A percentile compares a stretch with the other conserved stretches of the same genome.
Evolutionary conservation across 1,140 invertebrate species (phyloP).

Genomic region (Penaeus indicus): DNA sequence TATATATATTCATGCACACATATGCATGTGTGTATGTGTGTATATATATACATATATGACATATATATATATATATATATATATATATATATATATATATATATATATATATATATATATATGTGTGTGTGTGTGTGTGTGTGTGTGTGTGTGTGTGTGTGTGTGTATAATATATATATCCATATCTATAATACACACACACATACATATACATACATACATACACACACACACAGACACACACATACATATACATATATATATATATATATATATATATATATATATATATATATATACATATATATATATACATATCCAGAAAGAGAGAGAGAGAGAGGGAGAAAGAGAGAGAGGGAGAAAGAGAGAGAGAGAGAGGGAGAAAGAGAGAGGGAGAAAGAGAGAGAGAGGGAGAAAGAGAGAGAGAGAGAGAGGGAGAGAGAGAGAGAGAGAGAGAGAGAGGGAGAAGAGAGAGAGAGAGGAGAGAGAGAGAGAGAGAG

Average conservation of each 20-base stretch:
- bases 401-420: neutral
- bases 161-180: too few relatives aligned
- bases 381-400: neutral
- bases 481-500: neutral
- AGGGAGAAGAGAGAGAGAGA: neutral
- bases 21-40: neutral
- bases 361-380: conserved; percentile 12
- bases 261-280: neutral
- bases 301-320: too few relatives aligned
- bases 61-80: neutral
- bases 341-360: conserved; percentile 8
- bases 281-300: too few relatives aligned
- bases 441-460: conserved; percentile 31
- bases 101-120: too few relatives aligned
- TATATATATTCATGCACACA: neutral
- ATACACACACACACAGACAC: conserved; percentile 25
- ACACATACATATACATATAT: neutral
- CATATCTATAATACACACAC: too few relatives aligned
- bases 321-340: too few relatives aligned
- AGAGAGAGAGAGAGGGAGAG: conserved; percentile 37
- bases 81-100: too few relatives aligned
- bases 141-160: neutral
- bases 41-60: too few relatives aligned
- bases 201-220: conserved; percentile 14
- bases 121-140: too few relatives aligned